These are phyloP conservation scores for Tineola bisselliella DNA, from an alignment of 2,888 invertebrate species.

Conservation along the genomic window DNA sequence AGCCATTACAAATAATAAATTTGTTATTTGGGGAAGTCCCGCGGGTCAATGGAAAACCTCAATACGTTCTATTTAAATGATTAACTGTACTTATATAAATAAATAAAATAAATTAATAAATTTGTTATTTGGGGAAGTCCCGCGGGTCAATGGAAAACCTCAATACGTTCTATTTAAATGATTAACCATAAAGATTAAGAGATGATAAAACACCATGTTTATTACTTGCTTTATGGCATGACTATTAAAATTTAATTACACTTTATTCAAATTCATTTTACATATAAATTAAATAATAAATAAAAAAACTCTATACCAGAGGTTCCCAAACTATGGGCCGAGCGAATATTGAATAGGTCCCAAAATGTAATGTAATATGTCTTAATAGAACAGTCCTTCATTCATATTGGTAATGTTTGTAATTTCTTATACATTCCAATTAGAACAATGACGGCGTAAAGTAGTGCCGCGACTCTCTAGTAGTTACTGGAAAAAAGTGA, in stretches of 20 bases:
- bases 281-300: background rate
- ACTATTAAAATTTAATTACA: background rate
- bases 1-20: background rate
- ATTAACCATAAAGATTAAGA: slow-evolving; percentile 4
- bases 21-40: background rate
- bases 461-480: too few species aligned
- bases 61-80: background rate
- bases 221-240: background rate
- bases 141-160: background rate
- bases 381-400: too few species aligned
- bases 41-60: background rate
- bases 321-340: too few species aligned
- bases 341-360: too few species aligned
- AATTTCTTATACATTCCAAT: too few species aligned
- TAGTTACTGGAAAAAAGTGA: too few species aligned
- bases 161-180: background rate
- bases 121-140: background rate
- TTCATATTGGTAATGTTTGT: too few species aligned
- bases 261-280: background rate
- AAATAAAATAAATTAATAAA: too few species aligned
- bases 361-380: too few species aligned
- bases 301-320: too few species aligned
- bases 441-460: too few species aligned
- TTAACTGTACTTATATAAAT: background rate
- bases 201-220: background rate